These are phyloP conservation scores for Lytechinus variegatus DNA, from an alignment of 35 echinoderm and acorn worm genomes.

Conservation along the genomic window DNA sequence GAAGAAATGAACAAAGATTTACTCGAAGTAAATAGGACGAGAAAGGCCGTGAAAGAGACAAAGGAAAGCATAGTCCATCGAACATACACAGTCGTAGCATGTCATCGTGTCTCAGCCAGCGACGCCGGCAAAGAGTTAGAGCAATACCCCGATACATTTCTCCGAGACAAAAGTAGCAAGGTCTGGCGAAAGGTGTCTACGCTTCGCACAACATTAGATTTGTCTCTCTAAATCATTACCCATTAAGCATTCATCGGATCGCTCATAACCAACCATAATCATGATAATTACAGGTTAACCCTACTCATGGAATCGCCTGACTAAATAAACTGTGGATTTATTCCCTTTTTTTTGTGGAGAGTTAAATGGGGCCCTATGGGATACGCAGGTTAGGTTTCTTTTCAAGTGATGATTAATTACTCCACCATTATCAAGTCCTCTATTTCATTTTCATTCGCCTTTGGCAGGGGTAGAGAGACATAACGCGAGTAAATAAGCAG, in stretches of 20 bases:
- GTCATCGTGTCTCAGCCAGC: not conserved
- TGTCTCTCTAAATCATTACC: not conserved
- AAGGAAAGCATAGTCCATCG: not conserved
- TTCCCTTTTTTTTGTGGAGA: not conserved
- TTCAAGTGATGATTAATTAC: not conserved
- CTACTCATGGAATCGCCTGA: not conserved
- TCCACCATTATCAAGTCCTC: not conserved
- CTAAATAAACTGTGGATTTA: not conserved
- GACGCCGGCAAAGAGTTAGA: not conserved
- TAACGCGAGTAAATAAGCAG: not conserved
- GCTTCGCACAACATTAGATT: not conserved
- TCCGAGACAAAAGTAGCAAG: not conserved
- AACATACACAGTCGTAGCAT: not conserved
- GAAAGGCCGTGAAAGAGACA: not conserved
- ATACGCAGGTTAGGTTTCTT: slow-evolving; percentile 11
- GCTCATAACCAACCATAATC: not conserved
- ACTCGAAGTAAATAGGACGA: not conserved
- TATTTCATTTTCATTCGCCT: not conserved
- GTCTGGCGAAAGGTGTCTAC: not conserved
- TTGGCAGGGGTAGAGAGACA: not conserved
- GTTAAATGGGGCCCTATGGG: not conserved
- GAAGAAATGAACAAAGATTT: not conserved
- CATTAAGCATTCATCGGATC: not conserved
- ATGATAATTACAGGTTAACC: not conserved
- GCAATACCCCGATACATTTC: not conserved